Conservation (phyloP, 30 jellyfish, hydroid and myxozoan genomes). For the Hydractinia echinata region DNA sequence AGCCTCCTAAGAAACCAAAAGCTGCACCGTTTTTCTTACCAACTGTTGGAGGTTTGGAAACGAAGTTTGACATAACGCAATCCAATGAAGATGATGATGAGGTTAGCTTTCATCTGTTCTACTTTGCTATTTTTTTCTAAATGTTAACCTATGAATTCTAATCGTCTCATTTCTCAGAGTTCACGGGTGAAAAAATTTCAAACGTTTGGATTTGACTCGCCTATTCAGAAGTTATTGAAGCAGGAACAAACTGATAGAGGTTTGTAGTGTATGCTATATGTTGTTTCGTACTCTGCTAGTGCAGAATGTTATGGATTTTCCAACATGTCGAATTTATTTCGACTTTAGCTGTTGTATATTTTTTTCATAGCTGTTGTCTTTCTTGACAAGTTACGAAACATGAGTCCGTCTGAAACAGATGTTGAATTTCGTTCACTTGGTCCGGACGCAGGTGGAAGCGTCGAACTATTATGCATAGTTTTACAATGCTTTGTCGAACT, state of each 20-base stretch:
- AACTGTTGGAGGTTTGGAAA: slow-evolving; percentile 74
- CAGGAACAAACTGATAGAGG: no score
- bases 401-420: slow-evolving; percentile 87
- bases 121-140: no score
- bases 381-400: slow-evolving; percentile 41
- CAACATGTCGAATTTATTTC: background rate
- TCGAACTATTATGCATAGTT: slow-evolving; percentile 30
- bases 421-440: slow-evolving; percentile 71
- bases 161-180: no score
- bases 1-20: slow-evolving; percentile 92
- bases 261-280: no score
- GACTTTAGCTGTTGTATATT: background rate
- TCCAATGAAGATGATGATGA: background rate
- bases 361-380: slow-evolving; percentile 37
- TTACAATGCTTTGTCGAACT: slow-evolving; percentile 41
- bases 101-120: no score
- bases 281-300: no score
- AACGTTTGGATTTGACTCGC: no score
- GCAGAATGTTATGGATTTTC: no score
- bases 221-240: no score
- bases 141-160: no score
- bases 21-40: slow-evolving; percentile 99
- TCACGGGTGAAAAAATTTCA: no score
- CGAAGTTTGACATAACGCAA: slow-evolving; percentile 53
- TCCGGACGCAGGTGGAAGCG: slow-evolving; percentile 73